Evolutionary conservation across 2,888 invertebrate species (phyloP).

Genomic region (Oxystoma pomonae): DNA sequence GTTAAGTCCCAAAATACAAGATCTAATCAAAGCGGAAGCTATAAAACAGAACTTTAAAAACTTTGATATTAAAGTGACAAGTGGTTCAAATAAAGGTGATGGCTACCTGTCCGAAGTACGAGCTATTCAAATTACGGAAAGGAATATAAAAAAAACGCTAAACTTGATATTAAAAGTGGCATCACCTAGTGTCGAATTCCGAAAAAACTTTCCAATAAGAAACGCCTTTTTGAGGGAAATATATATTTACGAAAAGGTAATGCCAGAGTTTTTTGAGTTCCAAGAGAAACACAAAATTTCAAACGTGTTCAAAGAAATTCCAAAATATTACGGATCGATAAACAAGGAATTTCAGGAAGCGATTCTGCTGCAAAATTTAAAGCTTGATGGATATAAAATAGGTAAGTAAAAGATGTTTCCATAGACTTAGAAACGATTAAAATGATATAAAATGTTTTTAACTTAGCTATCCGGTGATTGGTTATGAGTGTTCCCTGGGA

Average conservation of each 20-base stretch:
- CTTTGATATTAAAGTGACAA: neutral
- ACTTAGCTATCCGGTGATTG: no score
- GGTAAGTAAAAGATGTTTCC: no score
- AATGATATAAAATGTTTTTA: no score
- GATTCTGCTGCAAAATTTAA: neutral
- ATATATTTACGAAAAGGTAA: neutral
- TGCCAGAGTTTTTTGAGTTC: neutral
- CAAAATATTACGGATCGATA: neutral
- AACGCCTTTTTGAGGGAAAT: neutral
- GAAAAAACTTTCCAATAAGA: neutral
- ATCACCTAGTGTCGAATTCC: neutral
- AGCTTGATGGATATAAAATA: neutral
- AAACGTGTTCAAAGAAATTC: neutral
- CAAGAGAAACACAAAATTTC: neutral
- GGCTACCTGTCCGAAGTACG: neutral
- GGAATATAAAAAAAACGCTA: neutral
- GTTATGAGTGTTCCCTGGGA: no score
- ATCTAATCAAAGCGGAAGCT: no score
- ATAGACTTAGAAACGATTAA: no score
- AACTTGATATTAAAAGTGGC: neutral
- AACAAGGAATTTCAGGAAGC: neutral
- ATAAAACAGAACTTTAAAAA: no score
- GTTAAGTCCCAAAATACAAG: no score
- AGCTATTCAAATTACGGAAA: neutral
- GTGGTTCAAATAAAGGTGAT: neutral